Base-by-base conservation (phyloP, 2,113 vertebrate genomes). In the Leptobrachium leishanense region DNA sequence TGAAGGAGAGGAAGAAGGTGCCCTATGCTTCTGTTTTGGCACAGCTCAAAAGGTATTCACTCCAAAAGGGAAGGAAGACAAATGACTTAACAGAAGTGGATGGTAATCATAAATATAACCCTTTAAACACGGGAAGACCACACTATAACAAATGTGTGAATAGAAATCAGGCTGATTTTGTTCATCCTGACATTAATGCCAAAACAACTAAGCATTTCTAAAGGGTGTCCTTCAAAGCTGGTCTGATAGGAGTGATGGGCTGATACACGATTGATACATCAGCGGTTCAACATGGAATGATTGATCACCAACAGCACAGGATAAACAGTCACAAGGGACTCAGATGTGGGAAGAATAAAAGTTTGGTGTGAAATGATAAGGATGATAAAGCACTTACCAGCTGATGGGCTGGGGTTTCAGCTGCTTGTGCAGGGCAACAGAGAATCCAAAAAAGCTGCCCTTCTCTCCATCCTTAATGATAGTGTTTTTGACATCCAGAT, bases 381-480 rank as follows among this genome's bases (percentile, higher is more conserved):
- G 11, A 59, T 13, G 10, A 2, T 6, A 20, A 2, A 20, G 81
- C 81, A 93, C 96, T 98, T 90, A 98, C 96, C 95, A 97, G 87
- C 94, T 95, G 82, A 90, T 87, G 41, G 91, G 87, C 72, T 90
- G 87, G 2, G 95, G 95, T 54, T 83, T 91, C 43, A 94, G 82
- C 89, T 98, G 96, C 76, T 92, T 90, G 83, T 97, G 96, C 82
- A 98, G 90, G 0, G 95, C 95, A 72, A 97, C 87, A 0, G 96
- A 95, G 84, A 97, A 95, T 43, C 96, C 96, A 66, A 98, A 98
- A 66, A 97, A 92, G 75, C 95, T 97, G 62, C 92, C 94, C 0
- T 68, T 82, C 76, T 94, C 92, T 0, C 96, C 96, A 72, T 95
- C 91, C 88, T 97, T 97, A 50, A 91, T 89, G 75, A 97, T 85